phyloP scores from a whole-genome alignment of 1,140 invertebrate species.

The Cheumatopsyche charites region DNA sequence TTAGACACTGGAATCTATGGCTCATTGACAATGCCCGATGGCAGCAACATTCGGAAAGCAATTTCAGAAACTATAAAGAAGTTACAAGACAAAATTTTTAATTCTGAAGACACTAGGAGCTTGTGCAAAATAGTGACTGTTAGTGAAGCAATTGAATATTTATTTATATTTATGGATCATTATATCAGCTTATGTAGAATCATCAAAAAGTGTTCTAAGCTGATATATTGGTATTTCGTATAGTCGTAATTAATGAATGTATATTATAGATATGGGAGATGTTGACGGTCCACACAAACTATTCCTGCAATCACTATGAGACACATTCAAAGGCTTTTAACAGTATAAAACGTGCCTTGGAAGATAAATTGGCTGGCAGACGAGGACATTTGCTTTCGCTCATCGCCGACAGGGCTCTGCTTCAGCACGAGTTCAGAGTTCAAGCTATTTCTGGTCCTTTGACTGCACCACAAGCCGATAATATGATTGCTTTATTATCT shows the following conservation, averaged over 20 bases:
- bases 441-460: slow-evolving; percentile 55
- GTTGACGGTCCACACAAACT: slow-evolving; percentile 28
- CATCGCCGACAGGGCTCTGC: slow-evolving; percentile 67
- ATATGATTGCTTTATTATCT: slow-evolving; percentile 69
- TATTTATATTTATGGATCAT: too few species aligned
- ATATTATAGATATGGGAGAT: slow-evolving; percentile 44
- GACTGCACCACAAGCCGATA: slow-evolving; percentile 65
- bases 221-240: background rate
- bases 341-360: slow-evolving; percentile 52
- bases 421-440: slow-evolving; percentile 72
- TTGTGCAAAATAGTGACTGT: slow-evolving; percentile 67
- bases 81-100: slow-evolving; percentile 66
- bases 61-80: slow-evolving; percentile 62
- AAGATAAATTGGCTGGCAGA: slow-evolving; percentile 66
- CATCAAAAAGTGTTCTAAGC: background rate
- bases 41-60: slow-evolving; percentile 65
- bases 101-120: slow-evolving; percentile 76
- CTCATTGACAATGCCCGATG: slow-evolving; percentile 66
- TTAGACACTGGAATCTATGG: slow-evolving; percentile 55
- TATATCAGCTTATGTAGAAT: too few species aligned
- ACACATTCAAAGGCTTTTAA: slow-evolving; percentile 43
- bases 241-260: too few species aligned
- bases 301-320: slow-evolving; percentile 37
- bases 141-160: slow-evolving; percentile 45
- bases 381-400: slow-evolving; percentile 69